Conservation (phyloP, 2,888 invertebrate species). For the Strigamia crassipes region DNA sequence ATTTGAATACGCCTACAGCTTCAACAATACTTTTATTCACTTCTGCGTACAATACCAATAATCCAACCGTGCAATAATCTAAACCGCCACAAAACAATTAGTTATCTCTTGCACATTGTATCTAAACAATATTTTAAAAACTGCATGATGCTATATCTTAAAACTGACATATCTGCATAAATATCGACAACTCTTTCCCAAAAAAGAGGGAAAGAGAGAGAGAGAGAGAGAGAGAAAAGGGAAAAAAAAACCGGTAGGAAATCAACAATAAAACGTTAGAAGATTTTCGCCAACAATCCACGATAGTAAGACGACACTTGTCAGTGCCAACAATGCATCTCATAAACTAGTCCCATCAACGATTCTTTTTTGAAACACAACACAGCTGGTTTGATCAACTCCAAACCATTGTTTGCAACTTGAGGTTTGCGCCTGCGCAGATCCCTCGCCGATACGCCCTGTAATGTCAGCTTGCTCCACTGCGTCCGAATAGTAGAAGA, state of each 20-base stretch:
- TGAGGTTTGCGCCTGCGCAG: slow-evolving; percentile 30
- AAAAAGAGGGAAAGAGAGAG: too few species aligned
- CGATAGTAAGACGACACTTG: slow-evolving; percentile 37
- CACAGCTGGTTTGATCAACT: slow-evolving; percentile 33
- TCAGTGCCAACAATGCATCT: slow-evolving; percentile 32
- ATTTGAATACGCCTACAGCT: too few species aligned
- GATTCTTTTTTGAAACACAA: slow-evolving; percentile 29
- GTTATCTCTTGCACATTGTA: too few species aligned
- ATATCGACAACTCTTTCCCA: too few species aligned
- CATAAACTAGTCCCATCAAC: slow-evolving; percentile 35
- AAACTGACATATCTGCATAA: too few species aligned
- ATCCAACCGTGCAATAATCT: too few species aligned
- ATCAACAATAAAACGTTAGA: background rate
- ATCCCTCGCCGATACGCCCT: slow-evolving; percentile 27
- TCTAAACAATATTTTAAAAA: too few species aligned
- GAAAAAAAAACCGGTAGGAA: background rate
- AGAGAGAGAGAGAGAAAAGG: background rate
- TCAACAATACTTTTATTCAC: too few species aligned
- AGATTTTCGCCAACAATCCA: background rate
- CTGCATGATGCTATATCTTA: too few species aligned
- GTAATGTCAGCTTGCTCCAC: slow-evolving; percentile 20
- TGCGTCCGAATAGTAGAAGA: background rate
- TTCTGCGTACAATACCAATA: too few species aligned
- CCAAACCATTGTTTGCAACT: slow-evolving; percentile 26
- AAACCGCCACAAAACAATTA: too few species aligned